These are phyloP conservation scores for Diorhabda sublineata DNA, from an alignment of 1,140 invertebrate genomes.

Conservation along the genomic window DNA sequence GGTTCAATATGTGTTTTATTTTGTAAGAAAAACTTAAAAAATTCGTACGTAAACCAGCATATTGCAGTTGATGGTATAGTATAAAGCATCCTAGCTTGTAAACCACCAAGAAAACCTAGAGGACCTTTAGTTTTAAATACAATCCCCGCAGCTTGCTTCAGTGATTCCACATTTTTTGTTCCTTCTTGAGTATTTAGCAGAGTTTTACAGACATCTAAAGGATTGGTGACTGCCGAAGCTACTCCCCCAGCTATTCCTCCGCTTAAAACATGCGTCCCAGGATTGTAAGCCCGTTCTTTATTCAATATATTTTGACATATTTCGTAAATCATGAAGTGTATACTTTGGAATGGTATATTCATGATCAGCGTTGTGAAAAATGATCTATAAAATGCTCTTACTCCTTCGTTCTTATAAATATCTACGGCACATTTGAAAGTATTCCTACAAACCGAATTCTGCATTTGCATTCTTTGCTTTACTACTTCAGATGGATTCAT, in stretches of 20 bases:
- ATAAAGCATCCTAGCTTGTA: neutral
- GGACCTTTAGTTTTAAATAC: conserved; percentile 68
- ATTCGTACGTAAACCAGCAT: neutral
- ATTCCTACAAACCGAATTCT: conserved; percentile 87
- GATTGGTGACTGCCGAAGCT: conserved; percentile 92
- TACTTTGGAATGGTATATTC: conserved; percentile 96
- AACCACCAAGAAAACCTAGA: conserved; percentile 73
- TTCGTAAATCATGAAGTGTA: conserved; percentile 96
- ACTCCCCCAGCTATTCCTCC: conserved; percentile 89
- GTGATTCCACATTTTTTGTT: conserved; percentile 54
- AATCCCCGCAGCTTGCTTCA: conserved; percentile 66
- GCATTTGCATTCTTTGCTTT: conserved; percentile 98
- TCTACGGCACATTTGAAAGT: conserved; percentile 74
- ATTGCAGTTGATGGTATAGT: neutral
- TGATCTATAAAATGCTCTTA: conserved; percentile 91
- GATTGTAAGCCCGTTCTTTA: conserved; percentile 78
- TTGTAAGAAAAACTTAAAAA: neutral
- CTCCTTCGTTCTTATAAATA: conserved; percentile 81
- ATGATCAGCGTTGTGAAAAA: conserved; percentile 95
- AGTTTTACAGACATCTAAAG: conserved; percentile 98
- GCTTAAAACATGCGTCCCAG: conserved; percentile 79
- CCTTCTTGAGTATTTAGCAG: conserved; percentile 92
- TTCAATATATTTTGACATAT: conserved; percentile 68
- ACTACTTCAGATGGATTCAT: conserved; percentile 67
- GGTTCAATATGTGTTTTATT: neutral